These are phyloP conservation scores for Enteromius mattozi DNA, from an alignment of 2,797 vertebrate genomes.

Conservation along the genomic window DNA sequence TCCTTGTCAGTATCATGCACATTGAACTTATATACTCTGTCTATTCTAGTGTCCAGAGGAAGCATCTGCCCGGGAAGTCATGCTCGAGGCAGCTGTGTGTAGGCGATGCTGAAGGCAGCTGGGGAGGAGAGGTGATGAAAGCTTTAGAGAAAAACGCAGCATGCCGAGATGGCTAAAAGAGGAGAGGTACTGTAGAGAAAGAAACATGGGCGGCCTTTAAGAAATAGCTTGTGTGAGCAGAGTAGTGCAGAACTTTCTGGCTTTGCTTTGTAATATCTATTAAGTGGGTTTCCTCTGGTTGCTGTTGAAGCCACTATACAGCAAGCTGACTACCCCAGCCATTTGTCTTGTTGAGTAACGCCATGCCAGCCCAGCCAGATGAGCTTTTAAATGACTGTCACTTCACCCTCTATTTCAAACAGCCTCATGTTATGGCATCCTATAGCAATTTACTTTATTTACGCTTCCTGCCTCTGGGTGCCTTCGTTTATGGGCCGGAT, in stretches of 20 bases:
- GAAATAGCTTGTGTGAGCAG: slow-evolving; percentile 49
- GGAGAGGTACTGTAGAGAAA: slow-evolving; percentile 20
- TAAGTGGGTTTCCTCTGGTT: slow-evolving; percentile 57
- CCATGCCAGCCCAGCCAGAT: slow-evolving; percentile 66
- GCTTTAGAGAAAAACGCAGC: slow-evolving; percentile 41
- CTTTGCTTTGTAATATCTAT: slow-evolving; percentile 67
- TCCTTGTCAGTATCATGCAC: slow-evolving; percentile 41
- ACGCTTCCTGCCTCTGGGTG: slow-evolving; percentile 53
- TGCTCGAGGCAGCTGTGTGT: slow-evolving; percentile 34
- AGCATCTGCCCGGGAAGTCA: slow-evolving; percentile 31
- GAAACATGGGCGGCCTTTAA: slow-evolving; percentile 46
- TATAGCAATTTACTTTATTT: slow-evolving; percentile 64
- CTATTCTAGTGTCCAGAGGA: slow-evolving; percentile 47
- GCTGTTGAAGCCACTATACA: slow-evolving; percentile 58
- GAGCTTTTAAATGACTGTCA: slow-evolving; percentile 75
- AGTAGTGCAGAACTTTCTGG: slow-evolving; percentile 54
- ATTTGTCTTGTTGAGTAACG: slow-evolving; percentile 70
- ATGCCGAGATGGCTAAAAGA: slow-evolving; percentile 37
- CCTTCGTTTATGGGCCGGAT: slow-evolving; percentile 63
- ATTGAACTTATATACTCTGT: slow-evolving; percentile 29
- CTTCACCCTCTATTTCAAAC: slow-evolving; percentile 67
- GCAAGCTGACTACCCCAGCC: slow-evolving; percentile 58
- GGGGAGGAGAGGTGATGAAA: slow-evolving; percentile 44
- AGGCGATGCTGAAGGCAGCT: slow-evolving; percentile 37
- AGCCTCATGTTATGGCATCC: slow-evolving; percentile 66